These are phyloP conservation scores for Anthophora plumipes DNA, from an alignment of 2,888 invertebrate genomes.

Conservation along the genomic window DNA sequence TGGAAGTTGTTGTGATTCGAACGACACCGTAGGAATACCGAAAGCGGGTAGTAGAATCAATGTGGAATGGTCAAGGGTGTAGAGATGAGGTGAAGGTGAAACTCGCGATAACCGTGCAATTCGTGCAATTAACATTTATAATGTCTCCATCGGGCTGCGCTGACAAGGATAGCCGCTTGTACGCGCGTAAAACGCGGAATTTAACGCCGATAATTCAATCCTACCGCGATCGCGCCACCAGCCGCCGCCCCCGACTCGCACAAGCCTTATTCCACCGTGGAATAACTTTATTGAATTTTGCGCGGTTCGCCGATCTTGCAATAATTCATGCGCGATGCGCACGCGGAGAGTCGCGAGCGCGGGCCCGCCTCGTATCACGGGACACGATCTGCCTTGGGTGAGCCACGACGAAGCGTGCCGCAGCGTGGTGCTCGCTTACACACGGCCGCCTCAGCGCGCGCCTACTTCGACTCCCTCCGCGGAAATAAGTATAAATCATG, in stretches of 20 bases:
- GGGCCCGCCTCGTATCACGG: constrained; percentile 44
- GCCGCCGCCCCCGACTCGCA: constrained; percentile 47
- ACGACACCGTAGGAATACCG: not conserved
- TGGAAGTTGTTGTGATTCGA: constrained; percentile 3
- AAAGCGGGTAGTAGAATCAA: not conserved
- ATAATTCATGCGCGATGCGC: constrained; percentile 74
- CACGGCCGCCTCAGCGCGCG: constrained; percentile 19
- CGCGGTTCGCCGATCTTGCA: constrained; percentile 69
- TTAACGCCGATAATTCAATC: constrained; percentile 79
- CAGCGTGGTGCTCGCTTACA: constrained; percentile 43
- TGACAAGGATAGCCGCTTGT: constrained; percentile 60
- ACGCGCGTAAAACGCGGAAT: constrained; percentile 74
- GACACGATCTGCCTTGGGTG: constrained; percentile 57
- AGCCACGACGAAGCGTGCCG: constrained; percentile 55
- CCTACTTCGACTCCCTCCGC: constrained; percentile 42
- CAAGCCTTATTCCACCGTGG: constrained; percentile 1
- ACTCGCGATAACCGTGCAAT: constrained; percentile 78
- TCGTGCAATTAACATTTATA: constrained; percentile 81
- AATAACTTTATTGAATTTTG: constrained; percentile 80
- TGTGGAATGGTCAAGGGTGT: not conserved
- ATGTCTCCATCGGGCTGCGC: constrained; percentile 78
- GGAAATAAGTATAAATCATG: constrained; percentile 68
- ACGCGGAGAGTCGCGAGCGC: constrained; percentile 42
- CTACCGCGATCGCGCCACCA: constrained; percentile 57
- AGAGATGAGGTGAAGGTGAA: constrained; percentile 47